Conservation (phyloP, 2,888 invertebrate genomes). For the Eurytoma adleriae region DNA sequence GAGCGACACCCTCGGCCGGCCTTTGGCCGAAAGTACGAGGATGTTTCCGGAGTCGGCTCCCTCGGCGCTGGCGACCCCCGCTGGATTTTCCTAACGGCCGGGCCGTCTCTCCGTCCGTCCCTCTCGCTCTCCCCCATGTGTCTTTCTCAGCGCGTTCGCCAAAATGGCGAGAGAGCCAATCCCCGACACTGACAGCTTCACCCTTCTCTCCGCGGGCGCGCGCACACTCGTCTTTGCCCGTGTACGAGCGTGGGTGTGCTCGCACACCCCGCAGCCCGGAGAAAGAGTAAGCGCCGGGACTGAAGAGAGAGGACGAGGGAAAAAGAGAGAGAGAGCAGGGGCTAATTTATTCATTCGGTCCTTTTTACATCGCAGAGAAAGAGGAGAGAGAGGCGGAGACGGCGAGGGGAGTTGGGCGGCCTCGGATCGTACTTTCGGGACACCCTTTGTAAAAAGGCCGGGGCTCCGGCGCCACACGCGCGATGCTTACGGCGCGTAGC, state of each 20-base stretch:
- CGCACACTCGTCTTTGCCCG: constrained; percentile 57
- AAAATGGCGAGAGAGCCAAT: constrained; percentile 71
- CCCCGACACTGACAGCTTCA: constrained; percentile 60
- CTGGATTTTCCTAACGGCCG: not conserved
- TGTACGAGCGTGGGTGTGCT: constrained; percentile 45
- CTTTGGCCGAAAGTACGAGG: constrained; percentile 34
- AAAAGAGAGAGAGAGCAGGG: constrained; percentile 51
- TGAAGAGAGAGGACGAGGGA: not conserved
- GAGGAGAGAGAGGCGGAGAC: constrained; percentile 64
- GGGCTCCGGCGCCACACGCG: constrained; percentile 34
- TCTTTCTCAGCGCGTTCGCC: constrained; percentile 67
- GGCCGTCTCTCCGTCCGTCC: not conserved
- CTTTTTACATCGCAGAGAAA: constrained; percentile 70
- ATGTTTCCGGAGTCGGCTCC: constrained; percentile 49
- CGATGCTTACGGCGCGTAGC: constrained; percentile 72
- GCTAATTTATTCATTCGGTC: constrained; percentile 75
- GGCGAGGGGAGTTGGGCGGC: constrained; percentile 36
- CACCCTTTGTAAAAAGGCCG: constrained; percentile 72
- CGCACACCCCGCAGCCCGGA: not conserved
- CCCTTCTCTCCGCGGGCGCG: constrained; percentile 46
- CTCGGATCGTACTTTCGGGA: constrained; percentile 68
- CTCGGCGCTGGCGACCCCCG: constrained; percentile 25
- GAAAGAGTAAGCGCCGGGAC: constrained; percentile 9
- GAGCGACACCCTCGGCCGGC: constrained; percentile 41
- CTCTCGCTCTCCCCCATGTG: constrained; percentile 36